Percentiles rank a stretch among this genome's conserved stretches.
These are phyloP conservation scores for Natator depressus DNA, from an alignment of 2,113 vertebrate genomes.

Conservation along the genomic window DNA sequence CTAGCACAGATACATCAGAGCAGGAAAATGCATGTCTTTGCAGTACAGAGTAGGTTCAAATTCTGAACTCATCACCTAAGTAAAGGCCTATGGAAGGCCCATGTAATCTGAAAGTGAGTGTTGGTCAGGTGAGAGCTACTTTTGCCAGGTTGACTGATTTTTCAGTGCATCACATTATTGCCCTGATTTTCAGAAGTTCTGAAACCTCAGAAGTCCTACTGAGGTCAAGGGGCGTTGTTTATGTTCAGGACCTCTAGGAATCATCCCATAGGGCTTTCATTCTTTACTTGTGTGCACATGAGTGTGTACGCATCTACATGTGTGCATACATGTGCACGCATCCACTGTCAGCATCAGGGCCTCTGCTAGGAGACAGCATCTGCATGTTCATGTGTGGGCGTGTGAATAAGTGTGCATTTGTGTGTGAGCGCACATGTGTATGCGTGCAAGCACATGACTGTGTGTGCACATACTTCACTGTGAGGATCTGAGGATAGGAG, in stretches of 20 bases:
- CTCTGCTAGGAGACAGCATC: not conserved
- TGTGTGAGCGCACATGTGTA: not conserved
- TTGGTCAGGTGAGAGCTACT: not conserved
- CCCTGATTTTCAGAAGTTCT: not conserved
- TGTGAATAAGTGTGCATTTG: not conserved
- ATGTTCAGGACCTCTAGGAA: not conserved
- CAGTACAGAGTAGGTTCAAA: rapidly evolving
- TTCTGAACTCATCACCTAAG: not conserved
- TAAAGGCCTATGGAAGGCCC: rapidly evolving
- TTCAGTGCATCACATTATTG: not conserved
- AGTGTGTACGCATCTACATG: too few relatives aligned
- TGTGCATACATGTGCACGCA: not conserved
- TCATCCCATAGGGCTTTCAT: not conserved
- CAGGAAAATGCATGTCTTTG: not conserved
- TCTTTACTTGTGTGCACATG: not conserved
- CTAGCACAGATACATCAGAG: not conserved
- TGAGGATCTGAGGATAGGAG: not conserved
- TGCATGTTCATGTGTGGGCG: rapidly evolving
- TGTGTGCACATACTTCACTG: too few relatives aligned
- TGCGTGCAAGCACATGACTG: not conserved
- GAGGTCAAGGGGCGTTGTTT: not conserved
- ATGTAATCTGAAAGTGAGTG: not conserved
- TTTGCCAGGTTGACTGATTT: not conserved
- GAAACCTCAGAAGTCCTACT: not conserved
- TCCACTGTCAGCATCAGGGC: not conserved